Evolutionary conservation across 2,113 vertebrate genomes (phyloP).

Genomic region (Oenanthe melanoleuca): DNA sequence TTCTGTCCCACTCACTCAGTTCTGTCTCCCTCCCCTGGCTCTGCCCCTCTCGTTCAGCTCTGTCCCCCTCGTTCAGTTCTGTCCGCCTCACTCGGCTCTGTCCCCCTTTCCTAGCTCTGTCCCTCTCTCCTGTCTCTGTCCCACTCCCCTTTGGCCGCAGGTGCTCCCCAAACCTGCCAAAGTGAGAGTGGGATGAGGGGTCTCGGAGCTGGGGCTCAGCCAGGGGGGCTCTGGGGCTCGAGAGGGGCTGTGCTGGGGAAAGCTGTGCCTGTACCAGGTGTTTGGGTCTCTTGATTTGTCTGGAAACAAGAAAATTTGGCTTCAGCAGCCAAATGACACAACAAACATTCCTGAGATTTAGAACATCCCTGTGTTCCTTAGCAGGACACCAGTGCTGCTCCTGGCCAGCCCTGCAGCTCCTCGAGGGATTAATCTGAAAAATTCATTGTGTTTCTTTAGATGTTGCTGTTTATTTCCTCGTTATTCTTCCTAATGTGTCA

Average conservation of each 20-base stretch:
- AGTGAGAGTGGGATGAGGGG: not conserved
- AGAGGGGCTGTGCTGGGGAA: not conserved
- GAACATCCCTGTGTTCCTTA: not conserved
- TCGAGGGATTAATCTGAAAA: not conserved
- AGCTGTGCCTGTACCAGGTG: fast-evolving
- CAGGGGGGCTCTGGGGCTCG: not conserved
- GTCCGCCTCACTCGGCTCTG: no score
- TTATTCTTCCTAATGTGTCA: not conserved
- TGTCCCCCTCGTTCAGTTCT: not conserved
- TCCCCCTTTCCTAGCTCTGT: not conserved
- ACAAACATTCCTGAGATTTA: not conserved
- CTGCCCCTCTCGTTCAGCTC: not conserved
- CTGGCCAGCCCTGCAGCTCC: not conserved
- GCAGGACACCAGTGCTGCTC: not conserved
- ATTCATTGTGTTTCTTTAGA: not conserved
- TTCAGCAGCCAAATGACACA: not conserved
- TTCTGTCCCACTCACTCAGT: not conserved
- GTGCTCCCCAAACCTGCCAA: not conserved
- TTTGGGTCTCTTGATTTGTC: not conserved
- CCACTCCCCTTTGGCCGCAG: not conserved
- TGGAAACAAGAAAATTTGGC: not conserved
- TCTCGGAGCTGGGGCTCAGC: not conserved
- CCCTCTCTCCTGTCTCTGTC: fast-evolving
- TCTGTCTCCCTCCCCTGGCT: no score
- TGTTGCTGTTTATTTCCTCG: not conserved